phyloP scores from a whole-genome alignment of 1,140 invertebrate species.

The Apis cerana region DNA sequence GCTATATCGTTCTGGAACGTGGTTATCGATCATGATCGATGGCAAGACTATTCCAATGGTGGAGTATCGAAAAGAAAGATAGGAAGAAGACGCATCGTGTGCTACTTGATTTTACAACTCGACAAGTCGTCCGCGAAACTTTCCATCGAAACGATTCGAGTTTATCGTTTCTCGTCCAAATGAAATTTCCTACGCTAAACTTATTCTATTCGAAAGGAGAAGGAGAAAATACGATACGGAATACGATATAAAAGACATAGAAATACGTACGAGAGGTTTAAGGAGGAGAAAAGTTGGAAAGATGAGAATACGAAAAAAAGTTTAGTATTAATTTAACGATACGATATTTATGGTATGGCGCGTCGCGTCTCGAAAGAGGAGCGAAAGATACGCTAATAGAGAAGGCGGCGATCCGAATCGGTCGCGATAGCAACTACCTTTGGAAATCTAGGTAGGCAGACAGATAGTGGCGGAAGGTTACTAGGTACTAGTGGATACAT shows the following conservation, averaged over 20 bases:
- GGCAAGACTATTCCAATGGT: slow-evolving; percentile 12
- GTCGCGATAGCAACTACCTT: slow-evolving; percentile 29
- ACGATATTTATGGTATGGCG: not conserved
- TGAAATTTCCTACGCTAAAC: slow-evolving; percentile 63
- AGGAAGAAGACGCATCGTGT: slow-evolving; percentile 27
- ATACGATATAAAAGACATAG: no score
- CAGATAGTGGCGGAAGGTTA: not conserved
- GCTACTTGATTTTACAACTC: slow-evolving; percentile 69
- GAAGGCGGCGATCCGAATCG: slow-evolving; percentile 47
- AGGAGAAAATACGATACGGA: not conserved
- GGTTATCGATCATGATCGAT: slow-evolving; percentile 40
- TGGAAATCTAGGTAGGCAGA: slow-evolving; percentile 44
- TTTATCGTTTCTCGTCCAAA: slow-evolving; percentile 70
- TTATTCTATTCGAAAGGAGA: slow-evolving; percentile 53
- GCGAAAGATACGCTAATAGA: slow-evolving; percentile 50
- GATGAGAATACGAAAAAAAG: not conserved
- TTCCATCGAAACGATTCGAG: slow-evolving; percentile 60
- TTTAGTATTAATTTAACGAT: not conserved
- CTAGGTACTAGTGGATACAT: slow-evolving; percentile 4
- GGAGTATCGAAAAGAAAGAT: not conserved
- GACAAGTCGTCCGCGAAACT: slow-evolving; percentile 61
- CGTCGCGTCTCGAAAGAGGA: slow-evolving; percentile 13
- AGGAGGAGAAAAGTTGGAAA: not conserved
- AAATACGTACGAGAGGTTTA: not conserved
- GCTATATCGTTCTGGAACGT: not conserved